phyloP scores from a whole-genome alignment of 2,113 vertebrate species.

The Callopanchax toddi region DNA sequence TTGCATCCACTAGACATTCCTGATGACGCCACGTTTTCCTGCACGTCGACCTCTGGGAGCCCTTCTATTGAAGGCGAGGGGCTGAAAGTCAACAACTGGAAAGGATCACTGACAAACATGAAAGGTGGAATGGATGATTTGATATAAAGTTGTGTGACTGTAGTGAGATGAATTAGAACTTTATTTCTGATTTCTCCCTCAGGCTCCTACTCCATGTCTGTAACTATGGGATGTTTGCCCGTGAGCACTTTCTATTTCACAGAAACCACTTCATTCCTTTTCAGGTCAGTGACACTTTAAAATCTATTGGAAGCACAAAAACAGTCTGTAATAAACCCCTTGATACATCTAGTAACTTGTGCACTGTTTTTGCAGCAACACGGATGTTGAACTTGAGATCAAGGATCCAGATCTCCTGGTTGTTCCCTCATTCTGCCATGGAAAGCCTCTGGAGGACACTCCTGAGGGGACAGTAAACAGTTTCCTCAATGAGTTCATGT shows the following conservation, averaged over 20 bases:
- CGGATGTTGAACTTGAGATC: constrained; percentile 57
- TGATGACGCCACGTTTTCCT: constrained; percentile 26
- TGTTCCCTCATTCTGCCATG: constrained; percentile 61
- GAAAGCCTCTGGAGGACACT: constrained; percentile 59
- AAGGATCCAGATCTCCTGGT: constrained; percentile 66
- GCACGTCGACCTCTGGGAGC: constrained; percentile 23
- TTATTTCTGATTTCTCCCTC: constrained; percentile 4
- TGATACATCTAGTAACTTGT: neutral
- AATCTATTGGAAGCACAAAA: neutral
- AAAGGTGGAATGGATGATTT: constrained; percentile 45
- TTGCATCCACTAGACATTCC: constrained; percentile 72
- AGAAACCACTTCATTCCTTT: constrained; percentile 41
- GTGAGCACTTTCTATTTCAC: constrained; percentile 37
- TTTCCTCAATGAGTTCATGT: constrained; percentile 69
- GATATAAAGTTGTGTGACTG: neutral
- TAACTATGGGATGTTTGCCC: constrained; percentile 70
- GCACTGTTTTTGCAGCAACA: constrained; percentile 33
- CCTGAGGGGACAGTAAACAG: constrained; percentile 67
- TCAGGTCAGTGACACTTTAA: constrained; percentile 50
- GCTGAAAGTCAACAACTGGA: constrained; percentile 54
- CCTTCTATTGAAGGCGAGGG: constrained; percentile 65
- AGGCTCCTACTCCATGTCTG: constrained; percentile 52
- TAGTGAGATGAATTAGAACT: neutral
- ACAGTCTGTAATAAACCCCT: neutral
- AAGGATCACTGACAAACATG: constrained; percentile 28